Evolutionary conservation across 2,888 invertebrate genomes (phyloP).

Genomic region (Drosophila yooni): DNA sequence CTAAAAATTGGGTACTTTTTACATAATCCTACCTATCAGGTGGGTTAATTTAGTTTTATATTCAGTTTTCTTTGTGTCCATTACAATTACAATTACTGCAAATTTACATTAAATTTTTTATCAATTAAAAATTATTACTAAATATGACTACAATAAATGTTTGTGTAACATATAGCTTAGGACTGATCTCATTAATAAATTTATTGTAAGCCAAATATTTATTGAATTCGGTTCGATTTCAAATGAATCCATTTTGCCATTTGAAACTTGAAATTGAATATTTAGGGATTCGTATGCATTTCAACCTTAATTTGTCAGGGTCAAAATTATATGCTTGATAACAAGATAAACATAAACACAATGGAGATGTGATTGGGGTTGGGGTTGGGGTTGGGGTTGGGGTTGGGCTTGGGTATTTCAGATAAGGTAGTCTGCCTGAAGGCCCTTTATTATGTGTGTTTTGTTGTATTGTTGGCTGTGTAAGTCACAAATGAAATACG

Average conservation of each 20-base stretch:
- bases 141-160: background rate
- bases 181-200: background rate
- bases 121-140: background rate
- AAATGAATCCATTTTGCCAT: background rate
- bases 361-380: background rate
- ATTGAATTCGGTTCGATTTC: background rate
- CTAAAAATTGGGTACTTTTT: no score
- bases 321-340: background rate
- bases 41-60: no score
- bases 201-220: background rate
- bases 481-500: conserved; percentile 45
- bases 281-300: background rate
- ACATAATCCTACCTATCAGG: no score
- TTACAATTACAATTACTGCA: background rate
- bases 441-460: conserved; percentile 14
- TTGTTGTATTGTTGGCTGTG: conserved; percentile 1
- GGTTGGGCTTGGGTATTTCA: background rate
- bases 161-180: background rate
- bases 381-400: background rate
- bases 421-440: background rate
- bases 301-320: background rate
- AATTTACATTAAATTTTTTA: background rate
- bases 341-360: background rate
- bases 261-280: background rate
- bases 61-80: no score